A percentile compares a stretch with the other conserved stretches of the same genome.
These are phyloP conservation scores for Pygocentrus nattereri DNA, from an alignment of 2,797 vertebrate species.

Conservation along the genomic window DNA sequence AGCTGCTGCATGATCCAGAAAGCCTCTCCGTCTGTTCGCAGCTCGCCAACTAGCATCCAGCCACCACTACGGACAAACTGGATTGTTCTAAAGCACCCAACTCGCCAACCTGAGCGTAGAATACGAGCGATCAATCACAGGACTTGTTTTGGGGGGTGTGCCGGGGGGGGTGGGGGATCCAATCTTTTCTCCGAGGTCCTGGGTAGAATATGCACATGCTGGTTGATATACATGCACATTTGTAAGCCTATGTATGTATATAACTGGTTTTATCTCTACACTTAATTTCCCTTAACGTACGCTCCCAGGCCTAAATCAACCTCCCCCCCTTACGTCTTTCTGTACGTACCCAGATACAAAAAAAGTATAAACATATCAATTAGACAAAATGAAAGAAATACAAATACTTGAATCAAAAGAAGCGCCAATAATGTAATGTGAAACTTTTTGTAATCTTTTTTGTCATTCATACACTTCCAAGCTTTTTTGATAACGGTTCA, in stretches of 20 bases:
- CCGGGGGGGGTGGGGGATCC: background rate
- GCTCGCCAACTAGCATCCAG: slow-evolving; percentile 51
- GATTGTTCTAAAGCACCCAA: background rate
- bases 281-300: slow-evolving; percentile 18
- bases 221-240: slow-evolving; percentile 72
- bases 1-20: background rate
- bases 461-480: slow-evolving; percentile 88
- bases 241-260: slow-evolving; percentile 65
- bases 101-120: slow-evolving; percentile 22
- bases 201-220: slow-evolving; percentile 82
- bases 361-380: slow-evolving; percentile 83
- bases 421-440: slow-evolving; percentile 98
- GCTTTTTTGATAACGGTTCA: slow-evolving; percentile 81
- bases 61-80: slow-evolving; percentile 9
- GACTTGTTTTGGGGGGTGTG: background rate
- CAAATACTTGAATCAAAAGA: slow-evolving; percentile 97
- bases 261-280: slow-evolving; percentile 46
- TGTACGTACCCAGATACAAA: slow-evolving; percentile 78
- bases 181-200: slow-evolving; percentile 63
- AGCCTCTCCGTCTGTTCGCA: slow-evolving; percentile 23
- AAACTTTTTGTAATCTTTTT: slow-evolving; percentile 87
- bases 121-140: slow-evolving; percentile 67
- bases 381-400: slow-evolving; percentile 90
- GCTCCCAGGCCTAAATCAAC: slow-evolving; percentile 43
- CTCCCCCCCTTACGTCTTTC: slow-evolving; percentile 64